A percentile compares a stretch with the other conserved stretches of the same genome.
These are phyloP conservation scores for Perognathus longimembris DNA, from an alignment of 2,113 vertebrate species.

Conservation along the genomic window DNA sequence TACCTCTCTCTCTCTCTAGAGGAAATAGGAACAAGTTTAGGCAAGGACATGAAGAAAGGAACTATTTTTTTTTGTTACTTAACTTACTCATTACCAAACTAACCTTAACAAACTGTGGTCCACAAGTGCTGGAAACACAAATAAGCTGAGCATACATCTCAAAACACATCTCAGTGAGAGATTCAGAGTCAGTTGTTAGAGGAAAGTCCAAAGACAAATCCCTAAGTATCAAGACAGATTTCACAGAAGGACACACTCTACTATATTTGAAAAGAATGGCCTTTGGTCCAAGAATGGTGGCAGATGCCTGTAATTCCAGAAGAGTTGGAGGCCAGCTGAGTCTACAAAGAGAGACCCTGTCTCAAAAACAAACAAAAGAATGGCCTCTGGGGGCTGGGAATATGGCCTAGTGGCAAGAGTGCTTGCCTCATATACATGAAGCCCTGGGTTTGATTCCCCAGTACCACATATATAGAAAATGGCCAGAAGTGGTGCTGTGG, in stretches of 20 bases:
- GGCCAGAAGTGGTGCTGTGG: too few species aligned
- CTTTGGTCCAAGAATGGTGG: not conserved
- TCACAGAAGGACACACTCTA: not conserved
- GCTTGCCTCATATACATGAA: too few species aligned
- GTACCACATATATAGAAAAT: too few species aligned
- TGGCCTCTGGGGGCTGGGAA: not conserved
- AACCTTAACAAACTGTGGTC: not conserved
- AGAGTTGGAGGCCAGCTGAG: too few species aligned
- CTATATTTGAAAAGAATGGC: not conserved
- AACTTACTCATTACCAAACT: conserved; percentile 48
- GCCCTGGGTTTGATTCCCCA: too few species aligned
- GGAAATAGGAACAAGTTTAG: conserved; percentile 66
- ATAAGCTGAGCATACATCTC: not conserved
- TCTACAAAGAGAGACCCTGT: not conserved
- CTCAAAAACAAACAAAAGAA: not conserved
- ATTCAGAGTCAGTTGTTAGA: not conserved
- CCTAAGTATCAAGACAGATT: not conserved
- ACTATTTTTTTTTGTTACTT: conserved; percentile 14
- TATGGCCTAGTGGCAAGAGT: too few species aligned
- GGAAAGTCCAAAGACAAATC: not conserved
- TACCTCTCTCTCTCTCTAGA: conserved; percentile 55
- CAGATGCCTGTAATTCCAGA: too few species aligned
- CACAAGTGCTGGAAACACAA: conserved; percentile 9
- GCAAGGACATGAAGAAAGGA: conserved; percentile 29
- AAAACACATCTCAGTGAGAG: conserved; percentile 12